Evolutionary conservation across 2,797 vertebrate genomes (phyloP).

Genomic region (Falco biarmicus): DNA sequence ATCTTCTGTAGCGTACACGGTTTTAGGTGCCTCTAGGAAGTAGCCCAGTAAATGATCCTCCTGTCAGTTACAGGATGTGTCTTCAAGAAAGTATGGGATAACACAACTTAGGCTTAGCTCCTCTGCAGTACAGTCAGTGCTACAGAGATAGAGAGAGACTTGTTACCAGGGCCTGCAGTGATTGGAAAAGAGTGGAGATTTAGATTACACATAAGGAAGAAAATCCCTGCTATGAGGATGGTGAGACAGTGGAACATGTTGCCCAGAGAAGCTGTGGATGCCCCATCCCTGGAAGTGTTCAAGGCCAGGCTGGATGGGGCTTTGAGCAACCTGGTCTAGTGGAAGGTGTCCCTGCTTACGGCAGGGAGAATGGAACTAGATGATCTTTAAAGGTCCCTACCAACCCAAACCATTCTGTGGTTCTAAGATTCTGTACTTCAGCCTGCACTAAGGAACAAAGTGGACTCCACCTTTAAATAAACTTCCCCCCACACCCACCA

Average conservation of each 20-base stretch:
- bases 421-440: neutral
- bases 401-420: neutral
- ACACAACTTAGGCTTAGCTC: neutral
- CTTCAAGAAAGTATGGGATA: neutral
- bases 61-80: neutral
- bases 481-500: neutral
- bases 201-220: neutral
- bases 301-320: neutral
- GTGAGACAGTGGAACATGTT: neutral
- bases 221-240: neutral
- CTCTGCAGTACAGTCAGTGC: neutral
- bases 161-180: neutral
- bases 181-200: neutral
- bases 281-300: neutral
- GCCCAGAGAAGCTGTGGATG: neutral
- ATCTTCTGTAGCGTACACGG: neutral
- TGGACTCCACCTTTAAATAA: neutral
- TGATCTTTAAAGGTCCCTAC: neutral
- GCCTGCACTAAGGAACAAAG: neutral
- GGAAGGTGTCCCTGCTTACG: neutral
- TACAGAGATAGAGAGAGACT: neutral
- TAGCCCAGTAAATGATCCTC: neutral
- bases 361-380: fast-evolving
- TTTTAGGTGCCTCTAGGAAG: neutral
- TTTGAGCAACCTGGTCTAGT: neutral